Percentiles rank a stretch among this genome's conserved stretches.
Evolutionary conservation across 2,888 invertebrate species (phyloP).

Genomic region (Lydus trimaculatus): DNA sequence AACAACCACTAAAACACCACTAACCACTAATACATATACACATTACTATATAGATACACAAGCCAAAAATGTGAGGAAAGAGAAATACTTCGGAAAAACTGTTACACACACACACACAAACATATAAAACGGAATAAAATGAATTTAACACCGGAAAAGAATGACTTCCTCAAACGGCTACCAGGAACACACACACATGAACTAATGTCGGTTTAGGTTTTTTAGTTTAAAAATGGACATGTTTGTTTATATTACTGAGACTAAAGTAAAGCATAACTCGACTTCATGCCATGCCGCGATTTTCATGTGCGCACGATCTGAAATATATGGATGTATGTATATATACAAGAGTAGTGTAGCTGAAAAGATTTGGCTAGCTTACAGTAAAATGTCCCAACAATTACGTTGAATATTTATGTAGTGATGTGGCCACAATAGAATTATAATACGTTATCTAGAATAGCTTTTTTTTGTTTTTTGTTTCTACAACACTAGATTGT

Average conservation of each 20-base stretch:
- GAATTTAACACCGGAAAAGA: constrained; percentile 14
- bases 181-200: constrained; percentile 46
- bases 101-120: constrained; percentile 12
- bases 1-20: constrained; percentile 21
- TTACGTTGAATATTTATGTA: constrained; percentile 4
- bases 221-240: constrained; percentile 53
- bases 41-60: background rate
- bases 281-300: constrained; percentile 41
- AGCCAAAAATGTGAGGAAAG: background rate
- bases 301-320: constrained; percentile 46
- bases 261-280: constrained; percentile 56
- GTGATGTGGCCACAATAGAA: constrained; percentile 1
- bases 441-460: background rate
- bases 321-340: constrained; percentile 29
- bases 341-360: background rate
- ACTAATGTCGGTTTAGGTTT: constrained; percentile 50
- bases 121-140: constrained; percentile 12
- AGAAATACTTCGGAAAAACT: background rate
- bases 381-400: constrained; percentile 9
- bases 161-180: constrained; percentile 32
- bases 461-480: too few relatives aligned
- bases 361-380: constrained; percentile 9
- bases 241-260: constrained; percentile 59
- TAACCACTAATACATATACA: constrained; percentile 20
- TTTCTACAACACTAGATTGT: background rate